Conservation (phyloP, 2,113 vertebrate species). For the Dicaeum eximium region DNA sequence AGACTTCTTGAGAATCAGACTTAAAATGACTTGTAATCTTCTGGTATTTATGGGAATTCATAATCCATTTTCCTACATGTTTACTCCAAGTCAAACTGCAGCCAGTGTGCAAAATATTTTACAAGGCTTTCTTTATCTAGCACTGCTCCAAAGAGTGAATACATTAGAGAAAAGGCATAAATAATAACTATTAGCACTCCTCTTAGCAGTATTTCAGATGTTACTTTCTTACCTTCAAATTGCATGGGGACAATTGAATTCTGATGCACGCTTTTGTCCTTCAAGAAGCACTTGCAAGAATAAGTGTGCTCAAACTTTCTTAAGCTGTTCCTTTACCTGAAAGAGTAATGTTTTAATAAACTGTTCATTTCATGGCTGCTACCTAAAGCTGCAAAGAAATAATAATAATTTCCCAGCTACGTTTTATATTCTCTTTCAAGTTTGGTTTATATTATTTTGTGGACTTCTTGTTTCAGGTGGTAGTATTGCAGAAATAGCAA, state of each 20-base stretch:
- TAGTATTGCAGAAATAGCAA: conserved; percentile 30
- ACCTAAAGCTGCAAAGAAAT: not conserved
- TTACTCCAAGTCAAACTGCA: not conserved
- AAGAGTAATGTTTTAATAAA: not conserved
- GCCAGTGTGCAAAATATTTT: not conserved
- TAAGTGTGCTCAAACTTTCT: not conserved
- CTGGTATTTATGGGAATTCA: not conserved
- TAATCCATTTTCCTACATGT: not conserved
- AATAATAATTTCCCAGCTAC: not conserved
- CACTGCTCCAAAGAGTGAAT: not conserved
- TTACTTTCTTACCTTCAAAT: not conserved
- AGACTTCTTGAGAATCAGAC: not conserved
- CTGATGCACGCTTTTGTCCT: not conserved
- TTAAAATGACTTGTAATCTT: not conserved
- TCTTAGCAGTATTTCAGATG: not conserved
- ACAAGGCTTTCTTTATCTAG: not conserved
- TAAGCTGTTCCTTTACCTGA: not conserved
- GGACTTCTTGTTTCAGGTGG: conserved; percentile 21
- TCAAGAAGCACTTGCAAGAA: not conserved
- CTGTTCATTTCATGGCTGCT: not conserved
- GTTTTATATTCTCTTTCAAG: not conserved
- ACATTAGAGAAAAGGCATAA: not conserved
- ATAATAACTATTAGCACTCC: not conserved
- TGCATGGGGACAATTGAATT: accelerated
- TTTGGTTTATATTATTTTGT: conserved; percentile 2